Evolutionary conservation across 2,797 vertebrate genomes (phyloP).

Genomic region (Acestrorhynchus altus): DNA sequence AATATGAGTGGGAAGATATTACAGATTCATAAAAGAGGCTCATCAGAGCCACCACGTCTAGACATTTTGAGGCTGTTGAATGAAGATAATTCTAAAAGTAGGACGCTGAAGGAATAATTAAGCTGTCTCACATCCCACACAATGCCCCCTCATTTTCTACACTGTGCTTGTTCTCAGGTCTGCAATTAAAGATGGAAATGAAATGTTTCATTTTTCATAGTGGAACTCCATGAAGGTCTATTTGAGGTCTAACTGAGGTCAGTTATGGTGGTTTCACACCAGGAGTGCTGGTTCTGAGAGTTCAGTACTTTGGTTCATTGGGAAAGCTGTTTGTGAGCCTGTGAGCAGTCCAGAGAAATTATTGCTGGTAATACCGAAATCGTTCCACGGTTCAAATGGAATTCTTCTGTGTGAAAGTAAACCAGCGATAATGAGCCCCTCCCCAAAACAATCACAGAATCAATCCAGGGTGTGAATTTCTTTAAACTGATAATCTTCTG

Average conservation of each 20-base stretch:
- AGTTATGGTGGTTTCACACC: too few relatives aligned
- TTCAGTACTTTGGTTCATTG: too few relatives aligned
- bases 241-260: background rate
- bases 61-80: constrained; percentile 45
- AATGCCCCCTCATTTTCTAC: constrained; percentile 19
- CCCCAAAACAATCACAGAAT: too few relatives aligned
- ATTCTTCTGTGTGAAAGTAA: too few relatives aligned
- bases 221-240: background rate
- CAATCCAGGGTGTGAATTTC: too few relatives aligned
- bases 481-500: too few relatives aligned
- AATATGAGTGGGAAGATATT: constrained; percentile 50
- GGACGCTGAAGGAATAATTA: constrained; percentile 47
- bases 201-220: constrained; percentile 3
- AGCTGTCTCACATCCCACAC: constrained; percentile 35
- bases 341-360: too few relatives aligned
- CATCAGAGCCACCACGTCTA: constrained; percentile 46
- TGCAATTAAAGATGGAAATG: constrained; percentile 32
- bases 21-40: constrained; percentile 49
- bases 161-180: constrained; percentile 14
- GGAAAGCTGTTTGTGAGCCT: too few relatives aligned
- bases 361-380: too few relatives aligned
- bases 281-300: too few relatives aligned
- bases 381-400: too few relatives aligned
- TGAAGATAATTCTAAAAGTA: constrained; percentile 50
- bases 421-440: too few relatives aligned